phyloP scores from a whole-genome alignment of 2,888 invertebrate species.

The Salpingus planirostris region DNA sequence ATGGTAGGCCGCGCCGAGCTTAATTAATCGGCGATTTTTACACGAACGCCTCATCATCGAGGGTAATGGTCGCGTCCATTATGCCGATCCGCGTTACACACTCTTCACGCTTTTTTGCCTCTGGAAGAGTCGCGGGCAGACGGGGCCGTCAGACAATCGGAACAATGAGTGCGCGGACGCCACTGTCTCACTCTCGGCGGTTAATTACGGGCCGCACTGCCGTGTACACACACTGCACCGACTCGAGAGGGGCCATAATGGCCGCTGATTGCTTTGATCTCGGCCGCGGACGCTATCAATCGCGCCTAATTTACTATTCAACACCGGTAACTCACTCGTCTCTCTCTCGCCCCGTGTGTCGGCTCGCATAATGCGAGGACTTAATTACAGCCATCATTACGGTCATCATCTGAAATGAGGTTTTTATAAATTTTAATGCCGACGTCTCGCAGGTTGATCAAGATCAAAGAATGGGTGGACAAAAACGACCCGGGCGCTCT shows the following conservation, averaged over 20 bases:
- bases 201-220: conserved; percentile 24
- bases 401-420: background rate
- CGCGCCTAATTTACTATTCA: conserved; percentile 33
- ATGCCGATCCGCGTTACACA: too few relatives aligned
- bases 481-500: conserved; percentile 89
- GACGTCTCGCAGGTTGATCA: conserved; percentile 66
- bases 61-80: conserved; percentile 26
- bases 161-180: conserved; percentile 8
- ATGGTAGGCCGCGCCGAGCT: conserved; percentile 59
- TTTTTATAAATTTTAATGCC: conserved; percentile 1
- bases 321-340: conserved; percentile 21
- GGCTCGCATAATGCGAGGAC: too few relatives aligned
- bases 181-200: too few relatives aligned
- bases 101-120: too few relatives aligned
- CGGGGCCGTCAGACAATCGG: conserved; percentile 12
- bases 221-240: too few relatives aligned
- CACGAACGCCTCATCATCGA: conserved; percentile 29
- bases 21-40: too few relatives aligned
- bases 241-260: conserved; percentile 1
- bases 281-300: conserved; percentile 31
- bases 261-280: conserved; percentile 35
- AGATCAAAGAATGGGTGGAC: conserved; percentile 99
- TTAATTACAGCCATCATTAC: conserved; percentile 19
- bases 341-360: conserved; percentile 13
- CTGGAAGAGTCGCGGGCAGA: too few relatives aligned